Evolutionary conservation across 2,888 invertebrate species (phyloP), one percentile per base, ranked within the genome.

Genomic region (Myathropa florea): DNA sequence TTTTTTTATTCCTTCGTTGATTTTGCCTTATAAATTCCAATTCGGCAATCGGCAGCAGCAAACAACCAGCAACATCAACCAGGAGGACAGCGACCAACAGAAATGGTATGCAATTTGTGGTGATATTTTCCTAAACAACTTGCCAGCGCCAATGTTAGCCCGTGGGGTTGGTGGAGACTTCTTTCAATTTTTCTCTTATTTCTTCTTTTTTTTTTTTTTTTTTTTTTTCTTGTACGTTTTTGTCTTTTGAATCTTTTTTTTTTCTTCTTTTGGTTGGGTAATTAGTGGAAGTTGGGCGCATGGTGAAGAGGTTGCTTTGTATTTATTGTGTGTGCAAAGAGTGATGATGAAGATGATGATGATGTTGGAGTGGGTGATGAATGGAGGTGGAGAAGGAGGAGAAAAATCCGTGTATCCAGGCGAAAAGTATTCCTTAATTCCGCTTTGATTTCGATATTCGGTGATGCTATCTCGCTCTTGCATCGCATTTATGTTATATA

Each of bases 321-420:
- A 63, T 68, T 81, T 73, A 39, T 67, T 55, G 67, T 59, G 53
- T 55, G 67, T 59, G 53, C 67, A 10, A 61, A 76, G 26, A 61
- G 61, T 65, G 57, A 21, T 70, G 57, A 57, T 57, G 55, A 46
- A 9, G n/a, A 55, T 23, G 57, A 55, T 23, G 57, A 57, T 24
- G 57, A 57, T 24, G 57, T 24, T 24, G 24, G 57, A 57, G 57
- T 24, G 24, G 57, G 24, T 18, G 26, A 63, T 63, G 57, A 57
- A 12, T 24, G 14, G 23, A 6, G 57, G 21, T 14, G 12, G 30
- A 59, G 36, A 33, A 71, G 39, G 39, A 64, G 33, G 65, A 63
- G 67, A 65, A 75, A 78, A 82, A 65, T 68, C 75, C 78, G 75
- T 86, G 83, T 86, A 86, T 86, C 86, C 79, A 86, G 83, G 86